Conservation (phyloP, 2,888 invertebrate species). For the Microctonus aethiopoides region DNA sequence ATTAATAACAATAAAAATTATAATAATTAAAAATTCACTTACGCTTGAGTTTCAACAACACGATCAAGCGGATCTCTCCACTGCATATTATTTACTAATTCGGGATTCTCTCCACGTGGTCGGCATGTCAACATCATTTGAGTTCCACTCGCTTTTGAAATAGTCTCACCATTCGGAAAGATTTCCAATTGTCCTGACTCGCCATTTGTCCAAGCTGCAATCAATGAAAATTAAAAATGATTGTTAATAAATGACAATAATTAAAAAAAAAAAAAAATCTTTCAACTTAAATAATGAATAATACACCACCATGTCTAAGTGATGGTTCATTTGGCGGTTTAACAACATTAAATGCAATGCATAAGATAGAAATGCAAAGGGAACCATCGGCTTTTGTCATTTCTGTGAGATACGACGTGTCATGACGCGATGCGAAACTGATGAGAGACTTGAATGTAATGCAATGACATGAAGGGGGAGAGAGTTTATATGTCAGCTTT, state of each 20-base stretch:
- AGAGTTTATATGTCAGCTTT: constrained; percentile 5
- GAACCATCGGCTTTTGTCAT: constrained; percentile 55
- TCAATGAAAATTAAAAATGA: constrained; percentile 13
- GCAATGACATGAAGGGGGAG: constrained; percentile 8
- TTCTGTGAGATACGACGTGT: constrained; percentile 21
- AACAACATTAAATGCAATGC: constrained; percentile 55
- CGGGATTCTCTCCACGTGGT: constrained; percentile 76
- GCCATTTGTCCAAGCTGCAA: constrained; percentile 54
- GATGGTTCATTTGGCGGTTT: constrained; percentile 40
- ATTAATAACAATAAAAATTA: not conserved
- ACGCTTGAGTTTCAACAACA: constrained; percentile 77
- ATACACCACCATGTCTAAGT: constrained; percentile 32
- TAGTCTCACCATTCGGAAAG: constrained; percentile 75
- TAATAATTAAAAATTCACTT: constrained; percentile 62
- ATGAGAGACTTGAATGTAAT: constrained; percentile 3
- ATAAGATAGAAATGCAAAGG: constrained; percentile 61
- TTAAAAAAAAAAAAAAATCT: not conserved
- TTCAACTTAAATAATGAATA: not conserved
- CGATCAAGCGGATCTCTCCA: constrained; percentile 82
- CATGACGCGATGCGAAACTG: constrained; percentile 27
- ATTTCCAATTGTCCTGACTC: constrained; percentile 73
- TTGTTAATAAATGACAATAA: not conserved
- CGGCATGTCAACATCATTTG: constrained; percentile 83
- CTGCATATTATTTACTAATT: constrained; percentile 78
- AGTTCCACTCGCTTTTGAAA: constrained; percentile 80